Evolutionary conservation across 1,140 invertebrate genomes (phyloP).

Genomic region (Drosophila rhopaloa): DNA sequence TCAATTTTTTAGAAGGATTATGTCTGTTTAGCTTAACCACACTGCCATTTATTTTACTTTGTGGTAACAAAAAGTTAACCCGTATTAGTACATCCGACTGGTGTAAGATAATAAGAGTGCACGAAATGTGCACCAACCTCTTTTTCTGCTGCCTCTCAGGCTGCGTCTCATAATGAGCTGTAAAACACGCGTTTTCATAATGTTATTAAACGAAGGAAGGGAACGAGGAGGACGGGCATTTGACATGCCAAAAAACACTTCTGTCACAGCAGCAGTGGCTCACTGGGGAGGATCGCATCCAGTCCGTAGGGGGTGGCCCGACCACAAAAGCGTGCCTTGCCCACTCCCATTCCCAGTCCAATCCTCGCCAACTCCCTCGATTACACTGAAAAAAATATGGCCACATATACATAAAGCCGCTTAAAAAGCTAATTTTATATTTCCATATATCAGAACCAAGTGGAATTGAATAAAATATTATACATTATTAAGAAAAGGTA

Average conservation of each 20-base stretch:
- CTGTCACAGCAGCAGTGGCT: slow-evolving; percentile 68
- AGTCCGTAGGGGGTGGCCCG: slow-evolving; percentile 34
- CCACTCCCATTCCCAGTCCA: slow-evolving; percentile 1
- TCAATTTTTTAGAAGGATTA: too few species aligned
- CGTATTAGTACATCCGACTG: too few species aligned
- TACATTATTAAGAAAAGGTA: too few species aligned
- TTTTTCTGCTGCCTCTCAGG: background rate
- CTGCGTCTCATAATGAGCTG: slow-evolving; percentile 68
- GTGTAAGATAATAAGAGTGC: slow-evolving; percentile 22
- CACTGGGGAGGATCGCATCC: slow-evolving; percentile 32
- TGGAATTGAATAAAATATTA: too few species aligned
- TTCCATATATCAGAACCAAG: too few species aligned
- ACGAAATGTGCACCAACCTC: slow-evolving; percentile 37
- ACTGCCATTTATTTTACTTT: too few species aligned
- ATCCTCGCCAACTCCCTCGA: background rate
- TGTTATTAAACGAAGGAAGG: slow-evolving; percentile 63
- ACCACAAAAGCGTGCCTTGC: slow-evolving; percentile 51
- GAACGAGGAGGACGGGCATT: slow-evolving; percentile 54
- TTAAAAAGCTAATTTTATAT: too few species aligned
- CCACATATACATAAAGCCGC: background rate
- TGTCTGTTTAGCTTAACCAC: too few species aligned
- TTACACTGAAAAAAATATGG: slow-evolving; percentile 11
- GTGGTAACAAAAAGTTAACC: too few species aligned
- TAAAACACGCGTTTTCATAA: slow-evolving; percentile 80
- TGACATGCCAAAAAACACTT: slow-evolving; percentile 82